phyloP scores from a whole-genome alignment of 1,140 invertebrate genomes.

The Cydia pomonella region DNA sequence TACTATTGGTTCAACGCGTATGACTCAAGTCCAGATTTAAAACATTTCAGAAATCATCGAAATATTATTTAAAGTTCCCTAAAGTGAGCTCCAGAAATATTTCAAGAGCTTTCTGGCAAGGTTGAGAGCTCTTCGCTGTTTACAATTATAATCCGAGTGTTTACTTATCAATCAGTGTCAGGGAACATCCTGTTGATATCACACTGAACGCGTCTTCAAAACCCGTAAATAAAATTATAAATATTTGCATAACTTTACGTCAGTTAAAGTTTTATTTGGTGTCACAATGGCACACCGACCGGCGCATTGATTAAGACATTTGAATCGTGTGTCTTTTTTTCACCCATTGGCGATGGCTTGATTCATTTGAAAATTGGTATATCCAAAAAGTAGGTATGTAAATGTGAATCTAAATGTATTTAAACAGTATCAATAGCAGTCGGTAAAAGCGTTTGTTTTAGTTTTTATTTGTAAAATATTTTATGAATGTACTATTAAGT shows the following conservation, averaged over 20 bases:
- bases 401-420: too few relatives aligned
- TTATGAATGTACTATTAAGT: too few relatives aligned
- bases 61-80: not conserved
- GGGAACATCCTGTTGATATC: constrained; percentile 11
- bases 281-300: not conserved
- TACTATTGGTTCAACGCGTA: not conserved
- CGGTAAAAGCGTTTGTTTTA: too few relatives aligned
- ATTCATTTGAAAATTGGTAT: too few relatives aligned
- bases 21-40: not conserved
- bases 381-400: too few relatives aligned
- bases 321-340: too few relatives aligned
- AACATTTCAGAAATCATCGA: not conserved
- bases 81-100: constrained; percentile 7
- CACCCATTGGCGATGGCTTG: too few relatives aligned
- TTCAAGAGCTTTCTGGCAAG: constrained; percentile 8
- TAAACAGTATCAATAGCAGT: too few relatives aligned
- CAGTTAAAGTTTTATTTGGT: too few relatives aligned
- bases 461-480: too few relatives aligned
- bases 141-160: not conserved
- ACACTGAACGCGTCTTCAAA: not conserved
- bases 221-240: not conserved
- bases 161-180: constrained; percentile 17
- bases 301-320: too few relatives aligned
- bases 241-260: not conserved
- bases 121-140: constrained; percentile 10